Conservation (phyloP, 1,140 invertebrate species). For the Lordiphosa mommai region DNA sequence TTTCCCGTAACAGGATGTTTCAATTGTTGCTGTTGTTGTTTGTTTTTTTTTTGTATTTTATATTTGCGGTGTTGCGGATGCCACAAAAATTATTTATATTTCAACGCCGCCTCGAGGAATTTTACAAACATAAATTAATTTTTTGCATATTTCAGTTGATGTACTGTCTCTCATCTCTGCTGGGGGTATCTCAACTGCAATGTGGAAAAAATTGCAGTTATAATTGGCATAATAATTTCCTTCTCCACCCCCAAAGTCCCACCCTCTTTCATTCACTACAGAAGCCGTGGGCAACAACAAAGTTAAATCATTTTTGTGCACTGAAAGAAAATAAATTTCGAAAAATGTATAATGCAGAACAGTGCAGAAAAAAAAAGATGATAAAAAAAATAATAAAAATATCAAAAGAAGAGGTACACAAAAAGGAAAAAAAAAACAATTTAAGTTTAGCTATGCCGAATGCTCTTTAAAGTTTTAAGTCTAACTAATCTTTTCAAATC, state of each 20-base stretch:
- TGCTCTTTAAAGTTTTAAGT: no score
- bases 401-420: no score
- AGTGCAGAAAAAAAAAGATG: not conserved
- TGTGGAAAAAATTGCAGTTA: slow-evolving; percentile 51
- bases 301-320: slow-evolving; percentile 1
- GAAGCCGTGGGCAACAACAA: slow-evolving; percentile 1
- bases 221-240: slow-evolving; percentile 65
- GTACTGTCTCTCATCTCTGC: slow-evolving; percentile 8
- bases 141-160: slow-evolving; percentile 48
- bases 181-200: not conserved
- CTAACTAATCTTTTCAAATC: no score
- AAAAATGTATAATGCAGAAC: no score
- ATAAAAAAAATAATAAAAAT: not conserved
- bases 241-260: slow-evolving; percentile 2
- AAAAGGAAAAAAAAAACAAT: no score
- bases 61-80: not conserved
- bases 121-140: slow-evolving; percentile 6
- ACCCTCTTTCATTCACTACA: not conserved
- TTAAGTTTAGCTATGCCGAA: no score
- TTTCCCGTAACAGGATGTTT: slow-evolving; percentile 24
- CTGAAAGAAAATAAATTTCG: not conserved
- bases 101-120: slow-evolving; percentile 3
- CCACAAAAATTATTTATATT: slow-evolving; percentile 3
- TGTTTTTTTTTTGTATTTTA: not conserved
- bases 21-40: slow-evolving; percentile 19